phyloP scores from a whole-genome alignment of 2,797 vertebrate species.

The Tapirus indicus region DNA sequence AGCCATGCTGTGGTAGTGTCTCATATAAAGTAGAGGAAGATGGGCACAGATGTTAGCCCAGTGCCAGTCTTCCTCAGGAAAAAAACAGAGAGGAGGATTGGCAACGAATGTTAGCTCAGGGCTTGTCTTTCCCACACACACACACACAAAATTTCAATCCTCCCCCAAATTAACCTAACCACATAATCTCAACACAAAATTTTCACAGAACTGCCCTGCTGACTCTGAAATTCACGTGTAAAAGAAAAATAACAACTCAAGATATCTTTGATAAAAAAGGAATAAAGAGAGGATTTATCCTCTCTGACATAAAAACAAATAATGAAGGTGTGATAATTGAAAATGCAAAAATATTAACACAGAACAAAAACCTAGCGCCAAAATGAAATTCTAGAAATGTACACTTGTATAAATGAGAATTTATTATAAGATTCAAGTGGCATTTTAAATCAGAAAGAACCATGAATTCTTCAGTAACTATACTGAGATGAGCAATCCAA shows the following conservation, averaged over 20 bases:
- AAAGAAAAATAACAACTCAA: slow-evolving; percentile 1
- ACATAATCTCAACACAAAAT: neutral
- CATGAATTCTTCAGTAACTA: slow-evolving; percentile 42
- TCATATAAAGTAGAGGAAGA: too few relatives aligned
- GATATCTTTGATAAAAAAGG: neutral
- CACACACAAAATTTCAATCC: too few relatives aligned
- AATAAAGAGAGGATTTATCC: neutral
- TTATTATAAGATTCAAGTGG: slow-evolving; percentile 9
- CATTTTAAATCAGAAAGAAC: slow-evolving; percentile 37
- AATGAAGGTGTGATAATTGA: neutral
- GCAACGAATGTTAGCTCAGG: too few relatives aligned
- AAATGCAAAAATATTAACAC: slow-evolving; percentile 47
- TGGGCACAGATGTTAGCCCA: too few relatives aligned
- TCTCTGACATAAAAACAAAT: neutral
- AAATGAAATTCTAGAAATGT: slow-evolving; percentile 34
- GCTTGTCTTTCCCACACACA: too few relatives aligned
- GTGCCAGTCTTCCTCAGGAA: too few relatives aligned
- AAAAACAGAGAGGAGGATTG: too few relatives aligned
- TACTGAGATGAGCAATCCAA: neutral
- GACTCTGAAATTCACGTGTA: slow-evolving; percentile 37
- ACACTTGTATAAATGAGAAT: neutral
- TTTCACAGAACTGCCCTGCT: neutral
- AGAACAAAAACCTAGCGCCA: neutral
- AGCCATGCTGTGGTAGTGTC: too few relatives aligned
- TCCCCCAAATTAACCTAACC: neutral